phyloP scores from a whole-genome alignment of 2,113 vertebrate genomes.

The Suricata suricatta region DNA sequence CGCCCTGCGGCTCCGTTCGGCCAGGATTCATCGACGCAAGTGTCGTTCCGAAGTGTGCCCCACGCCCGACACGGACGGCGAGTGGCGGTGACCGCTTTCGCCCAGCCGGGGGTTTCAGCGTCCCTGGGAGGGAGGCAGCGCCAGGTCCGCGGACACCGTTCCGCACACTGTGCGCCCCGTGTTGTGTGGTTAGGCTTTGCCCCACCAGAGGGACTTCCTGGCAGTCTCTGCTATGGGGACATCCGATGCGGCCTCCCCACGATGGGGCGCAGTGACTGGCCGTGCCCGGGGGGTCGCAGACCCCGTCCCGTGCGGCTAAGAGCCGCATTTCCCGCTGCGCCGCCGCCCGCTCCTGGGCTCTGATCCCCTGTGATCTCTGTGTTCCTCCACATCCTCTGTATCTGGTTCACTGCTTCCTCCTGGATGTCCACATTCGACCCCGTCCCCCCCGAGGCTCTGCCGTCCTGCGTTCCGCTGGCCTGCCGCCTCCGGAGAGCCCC shows the following conservation, averaged over 20 bases:
- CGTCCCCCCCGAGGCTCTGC: not conserved
- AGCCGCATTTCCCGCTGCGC: rapidly evolving
- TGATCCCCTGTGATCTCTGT: rapidly evolving
- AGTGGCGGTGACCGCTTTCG: slow-evolving; percentile 27
- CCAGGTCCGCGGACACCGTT: not conserved
- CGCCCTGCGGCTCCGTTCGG: slow-evolving; percentile 45
- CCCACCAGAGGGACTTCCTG: not conserved
- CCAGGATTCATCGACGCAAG: slow-evolving; percentile 67
- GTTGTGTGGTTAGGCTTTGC: not conserved
- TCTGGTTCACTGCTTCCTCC: not conserved
- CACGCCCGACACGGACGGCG: slow-evolving; percentile 44
- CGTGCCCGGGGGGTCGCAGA: too few species aligned
- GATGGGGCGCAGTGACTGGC: rapidly evolving
- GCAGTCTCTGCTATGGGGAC: rapidly evolving
- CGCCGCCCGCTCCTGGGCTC: not conserved
- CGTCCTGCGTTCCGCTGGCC: not conserved
- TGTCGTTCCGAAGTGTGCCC: not conserved
- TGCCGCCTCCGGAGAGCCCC: rapidly evolving
- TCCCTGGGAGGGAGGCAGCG: slow-evolving; percentile 35
- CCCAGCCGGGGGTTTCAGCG: not conserved
- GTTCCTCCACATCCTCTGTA: not conserved
- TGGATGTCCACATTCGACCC: not conserved
- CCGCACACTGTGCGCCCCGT: not conserved
- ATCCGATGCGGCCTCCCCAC: rapidly evolving
- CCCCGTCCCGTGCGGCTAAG: rapidly evolving